Evolutionary conservation across 2,888 invertebrate species (phyloP), one percentile per base, ranked within the genome.

Genomic region (Ceriagrion tenellum): DNA sequence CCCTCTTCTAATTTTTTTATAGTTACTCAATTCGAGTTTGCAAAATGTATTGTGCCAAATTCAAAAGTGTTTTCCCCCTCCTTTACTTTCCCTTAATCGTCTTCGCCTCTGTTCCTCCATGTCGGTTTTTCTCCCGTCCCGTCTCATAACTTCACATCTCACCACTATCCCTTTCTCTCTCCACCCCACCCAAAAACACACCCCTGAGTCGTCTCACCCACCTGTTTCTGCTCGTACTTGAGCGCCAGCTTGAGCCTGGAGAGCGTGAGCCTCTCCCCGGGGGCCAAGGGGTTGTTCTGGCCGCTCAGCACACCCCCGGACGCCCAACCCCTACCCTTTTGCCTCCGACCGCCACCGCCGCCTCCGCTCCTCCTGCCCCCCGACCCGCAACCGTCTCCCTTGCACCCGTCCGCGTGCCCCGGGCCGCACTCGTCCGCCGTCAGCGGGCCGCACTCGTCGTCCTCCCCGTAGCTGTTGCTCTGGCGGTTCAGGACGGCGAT

Each of bases 191-290:
- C 47, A 47, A 47, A 47, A 23, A 16, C 59, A 23, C 59, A 18
- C 47, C 47, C 47, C 47, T n/a, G 8, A 47, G n/a, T 69, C 35
- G 0, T 47, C n/a, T 26, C 63, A 91, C 47, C 30, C 95, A 97
- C 97, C 97, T 97, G 97, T 96, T 97, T 97, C 96, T 97, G 97
- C 96, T 97, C 97, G 96, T 97, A 97, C 96, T 97, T 97, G 95
- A 97, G 96, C n/a, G 97, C 97, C 95, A 97, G 96, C 96, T 97
- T 97, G 59, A 97, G 96, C 95, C 97, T 96, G 30, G 97, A 96
- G 95, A 97, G 96, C 0, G 97, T 97, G 23, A 97, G 96, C 74
- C 95, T 95, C 63, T 95, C 95, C n/a, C 74, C 56, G 23, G 88
- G 47, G 63, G 95, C 47, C 81, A 81, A 35, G 40, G 63, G 47